phyloP scores from a whole-genome alignment of 2,797 vertebrate genomes.

The Alcedo quadribrachys region DNA sequence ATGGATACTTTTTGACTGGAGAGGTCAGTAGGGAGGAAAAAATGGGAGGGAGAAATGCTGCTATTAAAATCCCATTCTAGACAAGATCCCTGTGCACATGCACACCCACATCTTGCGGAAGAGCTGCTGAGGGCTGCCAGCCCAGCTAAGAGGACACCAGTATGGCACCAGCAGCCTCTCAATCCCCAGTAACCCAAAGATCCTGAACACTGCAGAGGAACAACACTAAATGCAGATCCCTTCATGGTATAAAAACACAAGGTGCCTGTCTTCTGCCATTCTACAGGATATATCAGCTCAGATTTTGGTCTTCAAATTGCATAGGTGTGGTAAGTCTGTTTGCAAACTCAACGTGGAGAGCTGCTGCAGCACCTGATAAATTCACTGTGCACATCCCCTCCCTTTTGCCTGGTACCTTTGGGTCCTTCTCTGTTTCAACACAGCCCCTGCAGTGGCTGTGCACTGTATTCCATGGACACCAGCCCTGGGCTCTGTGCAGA shows the following conservation, averaged over 20 bases:
- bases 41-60: not conserved
- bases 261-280: not conserved
- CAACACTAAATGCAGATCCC: not conserved
- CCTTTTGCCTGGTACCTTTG: not conserved
- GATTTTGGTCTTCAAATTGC: not conserved
- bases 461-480: not conserved
- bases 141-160: not conserved
- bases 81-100: not conserved
- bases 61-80: not conserved
- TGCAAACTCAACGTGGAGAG: not conserved
- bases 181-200: not conserved
- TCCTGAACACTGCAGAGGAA: not conserved
- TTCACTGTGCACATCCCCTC: not conserved
- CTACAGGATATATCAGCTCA: not conserved
- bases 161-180: not conserved
- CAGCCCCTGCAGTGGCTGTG: not conserved
- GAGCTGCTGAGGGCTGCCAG: not conserved
- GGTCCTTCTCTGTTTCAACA: not conserved
- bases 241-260: not conserved
- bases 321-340: rapidly evolving
- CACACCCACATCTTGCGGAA: not conserved
- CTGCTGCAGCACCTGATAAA: not conserved
- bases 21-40: not conserved
- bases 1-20: not conserved
- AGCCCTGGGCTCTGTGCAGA: not conserved